Evolutionary conservation across 2,113 vertebrate species (phyloP).

Genomic region (Cepphus grylle): DNA sequence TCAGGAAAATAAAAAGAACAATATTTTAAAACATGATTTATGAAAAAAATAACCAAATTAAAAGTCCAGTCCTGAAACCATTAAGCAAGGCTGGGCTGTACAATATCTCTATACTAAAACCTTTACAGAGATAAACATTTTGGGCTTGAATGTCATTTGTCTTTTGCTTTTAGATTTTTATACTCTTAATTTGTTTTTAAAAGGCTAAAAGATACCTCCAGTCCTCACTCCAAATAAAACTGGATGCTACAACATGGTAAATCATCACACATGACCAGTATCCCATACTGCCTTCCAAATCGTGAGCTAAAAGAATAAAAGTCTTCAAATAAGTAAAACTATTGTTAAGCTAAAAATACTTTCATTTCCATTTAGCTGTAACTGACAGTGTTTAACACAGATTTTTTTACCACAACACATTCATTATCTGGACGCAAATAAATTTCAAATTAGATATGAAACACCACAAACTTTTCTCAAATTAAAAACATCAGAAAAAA

Average conservation of each 20-base stretch:
- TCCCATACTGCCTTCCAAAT: background rate
- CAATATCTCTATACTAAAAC: background rate
- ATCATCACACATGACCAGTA: background rate
- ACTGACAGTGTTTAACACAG: background rate
- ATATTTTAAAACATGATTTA: conserved; percentile 2
- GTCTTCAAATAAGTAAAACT: background rate
- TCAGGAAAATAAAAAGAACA: background rate
- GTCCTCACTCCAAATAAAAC: background rate
- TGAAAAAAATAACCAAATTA: conserved; percentile 14
- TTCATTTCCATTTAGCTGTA: background rate
- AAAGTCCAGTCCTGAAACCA: background rate
- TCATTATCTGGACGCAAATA: background rate
- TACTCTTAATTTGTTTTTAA: background rate
- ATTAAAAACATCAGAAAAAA: background rate
- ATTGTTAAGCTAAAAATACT: background rate
- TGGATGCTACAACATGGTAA: background rate
- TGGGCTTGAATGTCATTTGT: background rate
- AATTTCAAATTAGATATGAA: background rate
- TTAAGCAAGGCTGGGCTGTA: background rate
- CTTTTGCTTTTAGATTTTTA: background rate
- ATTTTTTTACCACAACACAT: background rate
- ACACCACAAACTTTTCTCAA: background rate
- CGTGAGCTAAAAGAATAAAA: background rate
- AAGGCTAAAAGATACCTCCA: background rate
- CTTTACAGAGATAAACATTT: background rate